Evolutionary conservation across 2,113 vertebrate genomes (phyloP).

Genomic region (Psittacara wagleri): DNA sequence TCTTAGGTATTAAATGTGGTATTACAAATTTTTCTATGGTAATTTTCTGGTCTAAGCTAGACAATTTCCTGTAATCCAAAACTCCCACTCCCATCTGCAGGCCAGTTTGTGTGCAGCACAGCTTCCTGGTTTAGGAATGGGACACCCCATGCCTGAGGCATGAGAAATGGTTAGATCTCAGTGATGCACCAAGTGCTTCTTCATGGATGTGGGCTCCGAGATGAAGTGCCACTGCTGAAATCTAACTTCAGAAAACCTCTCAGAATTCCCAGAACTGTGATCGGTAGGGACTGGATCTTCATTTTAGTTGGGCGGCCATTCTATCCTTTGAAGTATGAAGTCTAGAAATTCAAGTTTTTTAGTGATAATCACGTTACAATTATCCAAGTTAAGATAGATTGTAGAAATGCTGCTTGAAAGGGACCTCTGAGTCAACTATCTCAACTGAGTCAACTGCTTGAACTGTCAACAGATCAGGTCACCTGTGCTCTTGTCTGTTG

Average conservation of each 20-base stretch:
- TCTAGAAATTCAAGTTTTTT: not conserved
- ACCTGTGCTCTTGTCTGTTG: not conserved
- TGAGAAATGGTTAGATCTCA: not conserved
- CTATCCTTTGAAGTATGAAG: rapidly evolving
- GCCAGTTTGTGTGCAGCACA: not conserved
- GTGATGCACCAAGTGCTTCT: not conserved
- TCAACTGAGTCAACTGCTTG: not conserved
- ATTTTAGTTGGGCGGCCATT: not conserved
- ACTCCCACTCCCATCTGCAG: not conserved
- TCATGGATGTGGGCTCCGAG: not conserved
- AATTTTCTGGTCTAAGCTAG: not conserved
- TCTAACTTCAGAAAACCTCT: not conserved
- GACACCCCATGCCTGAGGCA: not conserved
- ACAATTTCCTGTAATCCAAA: not conserved
- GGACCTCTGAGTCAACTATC: not conserved
- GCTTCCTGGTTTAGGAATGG: not conserved
- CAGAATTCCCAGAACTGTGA: not conserved
- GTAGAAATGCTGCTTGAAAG: not conserved
- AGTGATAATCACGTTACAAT: not conserved
- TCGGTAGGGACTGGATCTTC: not conserved
- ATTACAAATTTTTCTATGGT: not conserved
- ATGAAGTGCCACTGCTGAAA: not conserved
- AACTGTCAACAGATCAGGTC: not conserved
- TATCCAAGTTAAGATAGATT: not conserved
- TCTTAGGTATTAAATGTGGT: not conserved